Evolutionary conservation across 2,888 invertebrate species (phyloP).

Genomic region (Ectropis crepuscularia): DNA sequence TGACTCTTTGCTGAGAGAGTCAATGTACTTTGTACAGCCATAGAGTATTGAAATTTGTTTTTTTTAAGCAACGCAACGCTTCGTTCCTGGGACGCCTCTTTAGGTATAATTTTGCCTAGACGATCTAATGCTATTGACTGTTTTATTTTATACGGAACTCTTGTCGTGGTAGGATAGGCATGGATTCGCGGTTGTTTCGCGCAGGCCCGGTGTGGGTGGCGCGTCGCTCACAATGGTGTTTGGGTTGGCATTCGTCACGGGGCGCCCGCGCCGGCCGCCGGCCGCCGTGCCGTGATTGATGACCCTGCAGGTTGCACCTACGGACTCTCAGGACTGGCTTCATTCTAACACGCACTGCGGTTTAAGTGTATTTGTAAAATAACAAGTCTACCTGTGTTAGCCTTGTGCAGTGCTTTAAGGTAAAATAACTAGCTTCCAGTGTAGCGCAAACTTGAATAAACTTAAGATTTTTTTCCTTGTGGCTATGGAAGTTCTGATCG

Average conservation of each 20-base stretch:
- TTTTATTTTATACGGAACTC: slow-evolving; percentile 30
- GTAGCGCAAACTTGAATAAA: no score
- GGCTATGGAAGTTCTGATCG: no score
- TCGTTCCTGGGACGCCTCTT: no score
- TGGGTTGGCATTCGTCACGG: slow-evolving; percentile 82
- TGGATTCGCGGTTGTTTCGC: slow-evolving; percentile 51
- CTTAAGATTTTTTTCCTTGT: no score
- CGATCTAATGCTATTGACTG: neutral
- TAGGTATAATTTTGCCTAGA: no score
- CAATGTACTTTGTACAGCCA: no score
- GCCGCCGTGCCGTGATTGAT: slow-evolving; percentile 69
- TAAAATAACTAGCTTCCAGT: no score
- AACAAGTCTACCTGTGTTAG: no score
- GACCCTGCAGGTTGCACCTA: slow-evolving; percentile 48
- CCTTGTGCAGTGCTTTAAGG: no score
- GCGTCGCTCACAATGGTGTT: slow-evolving; percentile 76
- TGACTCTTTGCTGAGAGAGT: no score
- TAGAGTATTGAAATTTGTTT: no score
- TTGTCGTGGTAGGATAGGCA: slow-evolving; percentile 28
- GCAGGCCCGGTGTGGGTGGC: slow-evolving; percentile 70
- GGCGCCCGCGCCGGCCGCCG: slow-evolving; percentile 56
- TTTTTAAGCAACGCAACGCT: no score
- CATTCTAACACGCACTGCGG: slow-evolving; percentile 6
- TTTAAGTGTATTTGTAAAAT: neutral
- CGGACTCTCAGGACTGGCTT: slow-evolving; percentile 29